These are phyloP conservation scores for Lophotis ruficrista DNA, from an alignment of 2,113 vertebrate genomes.

Conservation along the genomic window DNA sequence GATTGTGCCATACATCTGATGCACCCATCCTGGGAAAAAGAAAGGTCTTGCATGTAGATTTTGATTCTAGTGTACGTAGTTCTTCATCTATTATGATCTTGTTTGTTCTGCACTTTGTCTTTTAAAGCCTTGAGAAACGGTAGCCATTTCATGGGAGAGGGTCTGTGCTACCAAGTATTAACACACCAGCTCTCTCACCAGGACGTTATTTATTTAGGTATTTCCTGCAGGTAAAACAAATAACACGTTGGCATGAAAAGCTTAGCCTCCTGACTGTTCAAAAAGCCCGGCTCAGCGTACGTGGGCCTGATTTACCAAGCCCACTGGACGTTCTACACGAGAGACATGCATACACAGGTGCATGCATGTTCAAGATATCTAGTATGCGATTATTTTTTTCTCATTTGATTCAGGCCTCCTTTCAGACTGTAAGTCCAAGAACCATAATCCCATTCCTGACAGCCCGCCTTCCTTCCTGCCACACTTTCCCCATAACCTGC, in stretches of 20 bases:
- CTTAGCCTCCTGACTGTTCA: not conserved
- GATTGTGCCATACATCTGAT: not conserved
- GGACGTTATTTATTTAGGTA: not conserved
- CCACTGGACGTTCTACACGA: not conserved
- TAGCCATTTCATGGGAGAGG: not conserved
- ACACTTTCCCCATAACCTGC: not conserved
- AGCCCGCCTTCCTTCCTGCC: not conserved
- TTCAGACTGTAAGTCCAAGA: not conserved
- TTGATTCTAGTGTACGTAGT: not conserved
- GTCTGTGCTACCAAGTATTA: not conserved
- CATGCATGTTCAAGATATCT: not conserved
- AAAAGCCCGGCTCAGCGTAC: not conserved
- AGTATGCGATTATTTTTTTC: no score
- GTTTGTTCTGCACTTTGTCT: not conserved
- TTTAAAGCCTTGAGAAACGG: not conserved
- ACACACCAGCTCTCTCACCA: not conserved
- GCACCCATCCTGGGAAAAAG: not conserved
- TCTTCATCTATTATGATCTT: not conserved
- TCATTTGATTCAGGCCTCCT: not conserved
- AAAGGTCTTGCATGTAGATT: not conserved
- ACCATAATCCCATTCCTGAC: not conserved
- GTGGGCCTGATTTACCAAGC: not conserved
- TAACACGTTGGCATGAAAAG: not conserved
- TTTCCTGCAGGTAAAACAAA: not conserved
- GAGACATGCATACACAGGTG: not conserved